Conservation (phyloP, 2,113 vertebrate genomes). For the Cettia cetti region DNA sequence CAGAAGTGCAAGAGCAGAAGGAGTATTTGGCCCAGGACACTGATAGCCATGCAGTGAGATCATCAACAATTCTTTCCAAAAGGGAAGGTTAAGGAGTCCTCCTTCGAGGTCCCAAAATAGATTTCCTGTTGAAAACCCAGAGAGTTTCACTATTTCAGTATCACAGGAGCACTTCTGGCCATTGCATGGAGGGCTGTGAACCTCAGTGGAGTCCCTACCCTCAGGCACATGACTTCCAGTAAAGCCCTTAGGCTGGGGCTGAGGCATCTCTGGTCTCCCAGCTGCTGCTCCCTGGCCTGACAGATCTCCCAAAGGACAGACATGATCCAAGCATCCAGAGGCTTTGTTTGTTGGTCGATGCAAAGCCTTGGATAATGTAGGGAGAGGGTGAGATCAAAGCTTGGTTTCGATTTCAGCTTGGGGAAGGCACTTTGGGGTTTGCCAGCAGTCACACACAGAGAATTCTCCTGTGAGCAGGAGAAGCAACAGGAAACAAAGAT, state of each 20-base stretch:
- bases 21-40: slow-evolving; percentile 43
- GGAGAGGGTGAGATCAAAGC: background rate
- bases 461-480: background rate
- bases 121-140: slow-evolving; percentile 56
- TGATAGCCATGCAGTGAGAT: slow-evolving; percentile 49
- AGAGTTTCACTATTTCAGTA: background rate
- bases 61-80: slow-evolving; percentile 32
- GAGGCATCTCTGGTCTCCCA: background rate
- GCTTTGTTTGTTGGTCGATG: background rate
- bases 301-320: background rate
- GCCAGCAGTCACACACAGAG: background rate
- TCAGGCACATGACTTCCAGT: background rate
- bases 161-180: background rate
- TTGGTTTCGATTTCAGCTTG: background rate
- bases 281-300: background rate
- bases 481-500: background rate
- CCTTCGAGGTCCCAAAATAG: slow-evolving; percentile 41
- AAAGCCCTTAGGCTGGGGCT: background rate
- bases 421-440: background rate
- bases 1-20: slow-evolving; percentile 48
- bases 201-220: background rate
- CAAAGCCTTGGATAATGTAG: background rate
- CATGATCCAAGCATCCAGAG: background rate
- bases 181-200: background rate
- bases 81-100: slow-evolving; percentile 41